Percentiles rank a stretch among this genome's conserved stretches.
Conservation (phyloP, 2,113 vertebrate species). For the Channa maculata region DNA sequence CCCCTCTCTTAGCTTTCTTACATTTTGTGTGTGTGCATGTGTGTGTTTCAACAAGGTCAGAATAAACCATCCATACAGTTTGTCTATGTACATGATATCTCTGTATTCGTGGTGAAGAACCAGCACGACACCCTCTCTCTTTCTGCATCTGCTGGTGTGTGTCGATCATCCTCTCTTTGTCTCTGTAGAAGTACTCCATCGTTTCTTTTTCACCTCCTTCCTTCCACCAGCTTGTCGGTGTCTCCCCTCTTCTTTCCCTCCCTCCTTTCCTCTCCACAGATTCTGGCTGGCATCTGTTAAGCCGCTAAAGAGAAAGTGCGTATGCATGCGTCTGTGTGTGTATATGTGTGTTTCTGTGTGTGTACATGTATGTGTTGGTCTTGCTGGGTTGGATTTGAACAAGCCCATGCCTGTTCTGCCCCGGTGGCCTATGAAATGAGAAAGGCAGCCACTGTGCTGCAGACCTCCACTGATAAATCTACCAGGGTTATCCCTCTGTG, state of each 20-base stretch:
- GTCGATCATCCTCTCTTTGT: constrained; percentile 57
- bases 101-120: constrained; percentile 56
- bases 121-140: constrained; percentile 31
- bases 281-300: constrained; percentile 87
- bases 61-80: constrained; percentile 49
- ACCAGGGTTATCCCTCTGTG: constrained; percentile 79
- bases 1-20: constrained; percentile 27
- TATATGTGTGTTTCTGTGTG: constrained; percentile 33
- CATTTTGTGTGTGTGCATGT: constrained; percentile 3
- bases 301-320: constrained; percentile 82
- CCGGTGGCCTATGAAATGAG: constrained; percentile 91
- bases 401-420: constrained; percentile 89
- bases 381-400: constrained; percentile 89
- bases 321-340: constrained; percentile 53
- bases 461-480: constrained; percentile 86
- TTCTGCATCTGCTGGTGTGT: constrained; percentile 47
- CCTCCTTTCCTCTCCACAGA: constrained; percentile 69
- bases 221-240: constrained; percentile 58
- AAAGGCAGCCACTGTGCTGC: constrained; percentile 90
- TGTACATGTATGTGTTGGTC: constrained; percentile 77
- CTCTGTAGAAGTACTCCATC: constrained; percentile 53
- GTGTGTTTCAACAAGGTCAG: constrained; percentile 22
- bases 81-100: constrained; percentile 64
- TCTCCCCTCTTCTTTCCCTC: constrained; percentile 58
- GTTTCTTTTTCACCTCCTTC: constrained; percentile 48